These are phyloP conservation scores for Manis pentadactyla DNA, from an alignment of 2,797 vertebrate genomes.

Conservation along the genomic window DNA sequence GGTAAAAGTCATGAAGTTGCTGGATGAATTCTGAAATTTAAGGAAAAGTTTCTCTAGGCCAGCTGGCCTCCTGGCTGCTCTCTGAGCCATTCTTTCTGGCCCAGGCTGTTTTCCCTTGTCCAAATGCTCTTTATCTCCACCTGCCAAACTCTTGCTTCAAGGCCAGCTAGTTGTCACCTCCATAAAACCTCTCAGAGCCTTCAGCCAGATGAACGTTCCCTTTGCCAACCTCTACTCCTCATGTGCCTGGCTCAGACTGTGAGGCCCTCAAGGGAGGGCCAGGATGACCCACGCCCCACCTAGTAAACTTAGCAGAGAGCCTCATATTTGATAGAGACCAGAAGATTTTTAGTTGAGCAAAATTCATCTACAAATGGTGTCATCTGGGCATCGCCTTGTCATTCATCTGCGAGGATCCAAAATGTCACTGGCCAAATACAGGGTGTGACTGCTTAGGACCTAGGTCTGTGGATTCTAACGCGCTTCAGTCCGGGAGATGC, in stretches of 20 bases:
- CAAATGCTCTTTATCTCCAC: slow-evolving; percentile 41
- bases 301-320: background rate
- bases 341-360: background rate
- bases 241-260: background rate
- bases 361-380: background rate
- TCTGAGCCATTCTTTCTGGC: background rate
- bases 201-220: background rate
- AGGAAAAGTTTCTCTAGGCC: background rate
- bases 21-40: slow-evolving; percentile 36
- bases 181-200: background rate
- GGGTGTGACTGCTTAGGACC: background rate
- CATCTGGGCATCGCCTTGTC: background rate
- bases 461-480: slow-evolving; percentile 7
- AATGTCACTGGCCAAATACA: background rate
- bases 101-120: background rate
- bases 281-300: background rate
- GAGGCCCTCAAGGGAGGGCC: background rate
- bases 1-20: slow-evolving; percentile 9
- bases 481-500: background rate
- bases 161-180: background rate
- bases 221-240: background rate
- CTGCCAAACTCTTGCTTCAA: slow-evolving; percentile 18
- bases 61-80: background rate
- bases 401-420: background rate
- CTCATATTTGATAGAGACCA: background rate